Base-by-base conservation (phyloP, 2,797 vertebrate species). In the Paedocypris micromegethes region DNA sequence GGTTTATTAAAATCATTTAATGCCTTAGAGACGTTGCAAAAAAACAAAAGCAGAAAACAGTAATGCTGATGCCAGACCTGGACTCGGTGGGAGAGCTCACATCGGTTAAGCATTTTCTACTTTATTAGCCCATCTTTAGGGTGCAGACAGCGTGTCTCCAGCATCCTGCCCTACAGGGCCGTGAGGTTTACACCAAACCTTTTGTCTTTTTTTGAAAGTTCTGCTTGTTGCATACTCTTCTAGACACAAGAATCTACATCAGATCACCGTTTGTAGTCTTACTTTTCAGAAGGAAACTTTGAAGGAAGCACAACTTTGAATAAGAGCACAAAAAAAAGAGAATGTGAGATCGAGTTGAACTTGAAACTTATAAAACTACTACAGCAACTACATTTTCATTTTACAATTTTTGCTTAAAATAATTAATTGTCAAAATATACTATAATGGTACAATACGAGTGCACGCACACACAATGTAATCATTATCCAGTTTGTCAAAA, bases 91-190 rank as follows among this genome's bases (percentile, higher is more conserved):
- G 73, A 68, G 62, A 54, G 70, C 66, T 66, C 65, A 81, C 78
- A 81, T 82, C 72, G 72, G 78, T 79, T 79, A 81, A 72, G 72
- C 78, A 81, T 82, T 79, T 80, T 78, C 73, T 69, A 64, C 78
- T 75, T 79, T 76, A 78, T 79, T 78, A 80, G 78, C 76, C 58
- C 63, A 64, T 78, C 74, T 80, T 80, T 77, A 76, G 70, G 72
- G 75, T 77, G 66, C 76, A 78, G 75, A 78, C 77, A 78, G 62
- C 58, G 64, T 78, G 74, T 80, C 80, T 82, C 78, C 72, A 63
- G 55, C 67, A 78, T 70, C 74, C 75, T 79, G 79, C 66, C 75
- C 75, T 77, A 76, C 73, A 74, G 75, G 77, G 79, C 61, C 74
- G 60, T 58, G 42, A 70, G 52, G 75, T 77, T 78, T 73, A 72